Conservation (phyloP, 2,113 vertebrate species). For the Pleuronectes platessa region DNA sequence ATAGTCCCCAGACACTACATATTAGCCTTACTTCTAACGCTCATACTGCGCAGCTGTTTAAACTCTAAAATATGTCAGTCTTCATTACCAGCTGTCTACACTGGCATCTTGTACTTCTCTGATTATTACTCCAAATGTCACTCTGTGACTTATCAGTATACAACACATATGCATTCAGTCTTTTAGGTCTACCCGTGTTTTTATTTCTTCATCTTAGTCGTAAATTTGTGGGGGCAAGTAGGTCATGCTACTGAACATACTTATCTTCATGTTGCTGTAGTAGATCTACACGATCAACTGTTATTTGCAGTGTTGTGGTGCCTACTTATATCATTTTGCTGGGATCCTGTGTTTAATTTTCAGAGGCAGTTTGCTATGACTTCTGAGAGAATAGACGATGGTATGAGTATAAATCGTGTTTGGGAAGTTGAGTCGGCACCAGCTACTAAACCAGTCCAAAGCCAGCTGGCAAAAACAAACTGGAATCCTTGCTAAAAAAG, state of each 20-base stretch:
- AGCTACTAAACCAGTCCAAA: conserved; percentile 18
- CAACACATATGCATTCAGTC: conserved; percentile 11
- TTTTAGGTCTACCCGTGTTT: conserved; percentile 12
- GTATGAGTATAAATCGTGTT: conserved; percentile 1
- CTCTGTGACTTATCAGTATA: conserved; percentile 35
- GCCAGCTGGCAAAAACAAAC: conserved; percentile 9
- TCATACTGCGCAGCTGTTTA: conserved; percentile 34
- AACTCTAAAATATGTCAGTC: conserved; percentile 48
- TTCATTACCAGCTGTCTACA: conserved; percentile 48
- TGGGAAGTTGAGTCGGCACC: conserved; percentile 2
- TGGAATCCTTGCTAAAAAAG: conserved; percentile 8
- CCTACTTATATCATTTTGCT: conserved; percentile 24
- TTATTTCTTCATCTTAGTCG: not conserved
- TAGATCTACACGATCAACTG: not conserved
- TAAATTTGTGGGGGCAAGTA: not conserved
- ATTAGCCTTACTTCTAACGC: conserved; percentile 27
- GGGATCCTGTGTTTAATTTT: conserved; percentile 15
- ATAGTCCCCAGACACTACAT: conserved; percentile 27
- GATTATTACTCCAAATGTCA: conserved; percentile 47
- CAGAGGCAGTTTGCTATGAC: not conserved
- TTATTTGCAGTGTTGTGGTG: not conserved
- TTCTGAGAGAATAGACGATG: conserved; percentile 10
- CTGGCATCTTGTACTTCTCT: conserved; percentile 29
- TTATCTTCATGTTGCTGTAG: not conserved
- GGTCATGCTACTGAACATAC: not conserved